phyloP scores from a whole-genome alignment of 1,140 invertebrate species.

The Drosophila aff. region DNA sequence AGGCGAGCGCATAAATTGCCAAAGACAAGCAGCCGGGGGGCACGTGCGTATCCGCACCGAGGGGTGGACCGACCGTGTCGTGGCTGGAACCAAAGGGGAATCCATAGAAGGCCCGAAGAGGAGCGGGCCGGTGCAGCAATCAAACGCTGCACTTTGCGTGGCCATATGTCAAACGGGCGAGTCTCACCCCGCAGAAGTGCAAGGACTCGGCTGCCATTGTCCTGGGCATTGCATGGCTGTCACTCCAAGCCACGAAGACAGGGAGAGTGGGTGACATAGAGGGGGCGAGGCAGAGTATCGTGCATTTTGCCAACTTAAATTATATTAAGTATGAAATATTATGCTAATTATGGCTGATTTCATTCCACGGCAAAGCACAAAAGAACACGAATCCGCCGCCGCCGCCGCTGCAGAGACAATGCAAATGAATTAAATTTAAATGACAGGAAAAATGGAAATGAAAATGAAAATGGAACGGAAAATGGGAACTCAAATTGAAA shows the following conservation, averaged over 20 bases:
- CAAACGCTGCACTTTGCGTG: slow-evolving; percentile 73
- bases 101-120: slow-evolving; percentile 30
- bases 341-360: slow-evolving; percentile 84
- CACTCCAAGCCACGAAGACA: slow-evolving; percentile 39
- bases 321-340: slow-evolving; percentile 84
- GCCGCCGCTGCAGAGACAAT: slow-evolving; percentile 60
- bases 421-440: slow-evolving; percentile 83
- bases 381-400: slow-evolving; percentile 37
- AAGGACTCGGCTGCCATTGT: slow-evolving; percentile 45
- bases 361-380: slow-evolving; percentile 68
- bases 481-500: slow-evolving; percentile 70
- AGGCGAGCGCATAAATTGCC: slow-evolving; percentile 79
- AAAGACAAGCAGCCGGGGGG: slow-evolving; percentile 71
- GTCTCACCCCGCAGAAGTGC: background rate
- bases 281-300: background rate
- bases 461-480: slow-evolving; percentile 74
- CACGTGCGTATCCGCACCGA: slow-evolving; percentile 33
- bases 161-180: slow-evolving; percentile 68
- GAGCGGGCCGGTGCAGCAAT: slow-evolving; percentile 43
- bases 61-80: background rate
- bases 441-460: slow-evolving; percentile 62
- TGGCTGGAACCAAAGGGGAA: slow-evolving; percentile 24
- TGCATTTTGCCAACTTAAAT: slow-evolving; percentile 77
- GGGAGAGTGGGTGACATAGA: slow-evolving; percentile 2
- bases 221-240: slow-evolving; percentile 67